These are phyloP conservation scores for Phymatocera aterrima DNA, from an alignment of 2,888 invertebrate species.

Conservation along the genomic window DNA sequence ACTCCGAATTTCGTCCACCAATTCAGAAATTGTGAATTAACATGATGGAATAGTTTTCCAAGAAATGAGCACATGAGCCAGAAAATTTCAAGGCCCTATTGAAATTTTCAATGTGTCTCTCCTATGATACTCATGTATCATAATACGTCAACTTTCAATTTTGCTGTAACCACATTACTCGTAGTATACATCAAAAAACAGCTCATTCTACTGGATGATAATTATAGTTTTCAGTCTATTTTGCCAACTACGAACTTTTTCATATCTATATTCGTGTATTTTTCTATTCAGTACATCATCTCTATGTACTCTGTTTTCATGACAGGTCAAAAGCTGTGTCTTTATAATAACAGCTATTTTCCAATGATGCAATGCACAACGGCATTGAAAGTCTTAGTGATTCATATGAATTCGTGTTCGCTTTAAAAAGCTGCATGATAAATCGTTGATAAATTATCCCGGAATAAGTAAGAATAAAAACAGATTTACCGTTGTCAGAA, in stretches of 20 bases:
- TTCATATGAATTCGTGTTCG: too few species aligned
- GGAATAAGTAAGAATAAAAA: not conserved
- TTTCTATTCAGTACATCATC: not conserved
- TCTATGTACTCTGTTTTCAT: not conserved
- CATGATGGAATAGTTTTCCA: not conserved
- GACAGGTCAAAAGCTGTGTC: too few species aligned
- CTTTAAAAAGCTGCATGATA: too few species aligned
- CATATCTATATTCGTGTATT: not conserved
- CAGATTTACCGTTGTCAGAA: not conserved
- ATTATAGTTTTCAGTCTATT: conserved; percentile 5
- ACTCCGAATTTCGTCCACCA: not conserved
- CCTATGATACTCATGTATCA: not conserved
- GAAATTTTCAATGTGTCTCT: not conserved
- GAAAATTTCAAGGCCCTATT: not conserved
- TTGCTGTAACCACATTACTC: not conserved
- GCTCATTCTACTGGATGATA: not conserved
- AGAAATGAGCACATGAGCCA: not conserved
- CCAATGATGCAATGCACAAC: too few species aligned
- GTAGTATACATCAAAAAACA: not conserved
- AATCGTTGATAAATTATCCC: not conserved
- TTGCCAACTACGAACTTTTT: not conserved
- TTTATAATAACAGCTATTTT: too few species aligned
- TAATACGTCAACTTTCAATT: not conserved
- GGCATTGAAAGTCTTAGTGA: too few species aligned
- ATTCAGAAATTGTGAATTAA: conserved; percentile 4